A percentile compares a stretch with the other conserved stretches of the same genome.
phyloP scores from a whole-genome alignment of 2,113 vertebrate species.

The Panurus biarmicus region DNA sequence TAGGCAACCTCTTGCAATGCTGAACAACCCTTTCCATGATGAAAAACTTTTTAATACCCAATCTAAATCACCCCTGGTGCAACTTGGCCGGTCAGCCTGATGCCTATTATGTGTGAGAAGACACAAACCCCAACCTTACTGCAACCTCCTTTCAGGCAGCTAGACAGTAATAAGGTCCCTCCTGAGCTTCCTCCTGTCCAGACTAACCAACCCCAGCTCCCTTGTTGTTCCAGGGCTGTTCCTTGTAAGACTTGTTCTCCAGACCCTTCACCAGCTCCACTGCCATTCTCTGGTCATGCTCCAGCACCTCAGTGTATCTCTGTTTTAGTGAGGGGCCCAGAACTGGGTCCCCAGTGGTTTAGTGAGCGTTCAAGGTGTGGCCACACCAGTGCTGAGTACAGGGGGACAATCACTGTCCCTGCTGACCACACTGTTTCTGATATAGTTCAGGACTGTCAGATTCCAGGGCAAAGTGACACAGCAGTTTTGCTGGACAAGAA shows the following conservation, averaged over 20 bases:
- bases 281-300: not conserved
- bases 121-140: rapidly evolving
- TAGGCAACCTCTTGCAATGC: not conserved
- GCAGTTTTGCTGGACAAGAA: not conserved
- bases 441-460: not conserved
- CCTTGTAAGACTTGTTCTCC: not conserved
- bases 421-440: not conserved
- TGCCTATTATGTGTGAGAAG: not conserved
- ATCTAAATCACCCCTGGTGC: not conserved
- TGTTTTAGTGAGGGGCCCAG: too few relatives aligned
- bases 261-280: not conserved
- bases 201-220: not conserved
- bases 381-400: not conserved
- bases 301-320: not conserved
- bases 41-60: not conserved
- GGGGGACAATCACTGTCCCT: not conserved
- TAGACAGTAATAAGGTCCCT: not conserved
- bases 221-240: not conserved
- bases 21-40: not conserved
- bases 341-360: too few relatives aligned
- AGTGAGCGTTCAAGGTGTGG: not conserved
- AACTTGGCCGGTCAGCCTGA: not conserved
- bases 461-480: not conserved
- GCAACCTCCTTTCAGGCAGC: not conserved
- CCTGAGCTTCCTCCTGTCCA: not conserved